A percentile compares a stretch with the other conserved stretches of the same genome.
Evolutionary conservation across 1,140 invertebrate species (phyloP).

Genomic region (Saccostrea cuccullata): DNA sequence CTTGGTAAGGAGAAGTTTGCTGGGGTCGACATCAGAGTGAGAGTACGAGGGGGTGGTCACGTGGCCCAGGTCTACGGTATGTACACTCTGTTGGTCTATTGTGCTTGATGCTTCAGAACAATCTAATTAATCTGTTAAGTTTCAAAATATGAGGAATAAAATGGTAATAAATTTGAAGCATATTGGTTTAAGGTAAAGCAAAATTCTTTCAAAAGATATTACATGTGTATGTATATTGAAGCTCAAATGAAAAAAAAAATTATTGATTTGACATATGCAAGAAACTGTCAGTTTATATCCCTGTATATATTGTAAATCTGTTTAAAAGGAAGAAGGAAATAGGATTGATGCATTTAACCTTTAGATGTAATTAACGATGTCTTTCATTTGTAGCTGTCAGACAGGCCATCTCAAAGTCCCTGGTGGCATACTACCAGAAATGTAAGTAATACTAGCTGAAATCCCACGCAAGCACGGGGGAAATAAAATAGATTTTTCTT

Average conservation of each 20-base stretch:
- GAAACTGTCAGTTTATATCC: neutral
- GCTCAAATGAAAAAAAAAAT: too few relatives aligned
- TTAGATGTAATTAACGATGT: neutral
- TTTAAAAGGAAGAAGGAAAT: neutral
- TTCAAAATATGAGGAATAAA: too few relatives aligned
- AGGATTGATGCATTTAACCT: neutral
- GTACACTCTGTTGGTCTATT: slow-evolving; percentile 5
- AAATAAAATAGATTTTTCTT: too few relatives aligned
- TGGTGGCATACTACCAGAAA: slow-evolving; percentile 99
- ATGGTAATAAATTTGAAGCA: too few relatives aligned
- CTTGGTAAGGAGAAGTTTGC: slow-evolving; percentile 96
- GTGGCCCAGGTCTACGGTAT: slow-evolving; percentile 96
- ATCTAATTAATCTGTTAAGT: too few relatives aligned
- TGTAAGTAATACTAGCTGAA: slow-evolving; percentile 92
- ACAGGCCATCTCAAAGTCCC: slow-evolving; percentile 98
- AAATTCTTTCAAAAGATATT: too few relatives aligned
- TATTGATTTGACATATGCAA: too few relatives aligned
- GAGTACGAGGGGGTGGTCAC: slow-evolving; percentile 99
- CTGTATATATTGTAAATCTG: neutral
- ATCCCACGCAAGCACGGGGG: too few relatives aligned
- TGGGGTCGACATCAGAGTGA: slow-evolving; percentile 96
- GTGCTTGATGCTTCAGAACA: too few relatives aligned
- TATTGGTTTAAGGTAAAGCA: too few relatives aligned
- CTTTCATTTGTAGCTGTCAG: slow-evolving; percentile 85
- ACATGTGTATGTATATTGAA: too few relatives aligned